Conservation (phyloP, 2,888 invertebrate species). For the Agrotis clavis region DNA sequence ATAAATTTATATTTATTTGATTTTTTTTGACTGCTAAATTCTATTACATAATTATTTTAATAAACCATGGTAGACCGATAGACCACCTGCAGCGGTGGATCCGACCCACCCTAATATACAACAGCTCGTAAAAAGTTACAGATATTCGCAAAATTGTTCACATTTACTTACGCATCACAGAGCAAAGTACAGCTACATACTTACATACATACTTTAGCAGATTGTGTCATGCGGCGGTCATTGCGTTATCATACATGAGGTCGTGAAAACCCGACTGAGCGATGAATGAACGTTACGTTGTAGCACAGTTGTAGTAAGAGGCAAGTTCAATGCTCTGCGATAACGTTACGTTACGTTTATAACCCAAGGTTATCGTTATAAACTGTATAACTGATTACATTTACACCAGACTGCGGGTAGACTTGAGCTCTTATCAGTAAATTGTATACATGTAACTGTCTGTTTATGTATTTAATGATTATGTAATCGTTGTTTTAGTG, state of each 20-base stretch:
- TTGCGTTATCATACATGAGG: not conserved
- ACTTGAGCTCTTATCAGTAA: slow-evolving; percentile 9
- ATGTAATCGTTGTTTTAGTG: slow-evolving; percentile 9
- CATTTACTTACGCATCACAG: not conserved
- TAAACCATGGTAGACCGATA: no score
- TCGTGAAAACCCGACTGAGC: not conserved
- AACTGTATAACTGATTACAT: not conserved
- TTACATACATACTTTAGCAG: no score
- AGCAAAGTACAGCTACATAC: slow-evolving; percentile 6
- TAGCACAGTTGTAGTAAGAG: not conserved
- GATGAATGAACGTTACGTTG: not conserved
- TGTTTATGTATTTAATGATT: not conserved
- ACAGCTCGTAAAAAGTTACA: slow-evolving; percentile 6
- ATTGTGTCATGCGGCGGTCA: not conserved
- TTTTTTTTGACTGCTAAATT: no score
- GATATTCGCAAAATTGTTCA: not conserved
- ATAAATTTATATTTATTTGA: no score
- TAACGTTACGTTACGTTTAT: slow-evolving; percentile 14
- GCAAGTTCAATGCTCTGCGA: slow-evolving; percentile 28
- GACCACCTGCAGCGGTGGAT: no score
- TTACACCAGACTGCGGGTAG: slow-evolving; percentile 30
- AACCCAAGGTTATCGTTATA: not conserved
- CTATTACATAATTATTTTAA: no score
- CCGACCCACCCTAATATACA: not conserved
- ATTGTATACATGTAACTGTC: not conserved